Conservation (phyloP, 2,888 invertebrate genomes). For the Cataglyphis cursor region DNA sequence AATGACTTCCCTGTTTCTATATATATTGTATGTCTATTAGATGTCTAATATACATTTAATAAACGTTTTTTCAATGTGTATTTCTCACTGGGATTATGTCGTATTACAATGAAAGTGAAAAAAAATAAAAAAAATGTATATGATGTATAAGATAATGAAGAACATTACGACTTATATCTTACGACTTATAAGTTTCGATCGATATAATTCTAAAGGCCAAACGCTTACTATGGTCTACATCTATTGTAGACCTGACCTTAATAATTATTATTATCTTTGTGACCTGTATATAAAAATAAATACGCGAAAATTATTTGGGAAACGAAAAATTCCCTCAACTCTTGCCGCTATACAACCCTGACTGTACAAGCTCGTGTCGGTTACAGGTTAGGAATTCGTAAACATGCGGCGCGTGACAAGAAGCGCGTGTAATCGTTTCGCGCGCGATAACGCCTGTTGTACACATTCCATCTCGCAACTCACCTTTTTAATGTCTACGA, state of each 20-base stretch:
- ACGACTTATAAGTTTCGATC: too few species aligned
- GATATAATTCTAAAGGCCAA: too few species aligned
- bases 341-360: too few species aligned
- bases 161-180: not conserved
- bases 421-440: not conserved
- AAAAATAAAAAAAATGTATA: too few species aligned
- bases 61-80: too few species aligned
- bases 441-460: not conserved
- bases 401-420: constrained; percentile 24
- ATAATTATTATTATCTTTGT: not conserved
- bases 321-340: not conserved
- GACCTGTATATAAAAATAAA: not conserved
- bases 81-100: too few species aligned
- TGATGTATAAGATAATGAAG: not conserved
- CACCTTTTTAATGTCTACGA: not conserved
- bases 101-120: too few species aligned
- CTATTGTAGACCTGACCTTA: too few species aligned
- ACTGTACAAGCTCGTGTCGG: not conserved
- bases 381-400: constrained; percentile 44
- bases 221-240: too few species aligned
- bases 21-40: too few species aligned
- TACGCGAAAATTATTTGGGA: not conserved
- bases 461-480: not conserved
- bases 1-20: too few species aligned
- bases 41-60: too few species aligned